Percentiles rank a stretch among this genome's conserved stretches.
phyloP scores from a whole-genome alignment of 2,113 vertebrate genomes.

The Microtus richardsoni region DNA sequence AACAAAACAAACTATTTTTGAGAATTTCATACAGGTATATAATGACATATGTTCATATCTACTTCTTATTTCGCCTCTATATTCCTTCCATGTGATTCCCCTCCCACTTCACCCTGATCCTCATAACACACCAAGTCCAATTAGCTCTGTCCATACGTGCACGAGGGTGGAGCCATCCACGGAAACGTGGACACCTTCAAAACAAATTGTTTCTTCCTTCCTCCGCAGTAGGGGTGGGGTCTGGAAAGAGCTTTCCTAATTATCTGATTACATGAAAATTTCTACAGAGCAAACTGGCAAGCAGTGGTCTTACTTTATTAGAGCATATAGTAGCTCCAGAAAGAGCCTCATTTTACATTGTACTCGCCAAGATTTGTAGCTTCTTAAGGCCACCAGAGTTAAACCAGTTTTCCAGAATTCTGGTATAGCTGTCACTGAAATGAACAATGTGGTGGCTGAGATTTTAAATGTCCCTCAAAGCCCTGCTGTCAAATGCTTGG shows the following conservation, averaged over 20 bases:
- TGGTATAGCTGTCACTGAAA: not conserved
- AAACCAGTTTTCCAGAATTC: not conserved
- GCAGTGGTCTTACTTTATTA: not conserved
- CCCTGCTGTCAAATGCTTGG: not conserved
- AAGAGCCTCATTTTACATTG: not conserved
- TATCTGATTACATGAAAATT: not conserved
- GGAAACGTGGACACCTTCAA: not conserved
- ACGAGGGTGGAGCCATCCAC: not conserved
- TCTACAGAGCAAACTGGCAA: not conserved
- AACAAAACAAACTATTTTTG: not conserved
- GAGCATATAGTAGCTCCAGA: not conserved
- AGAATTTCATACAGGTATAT: not conserved
- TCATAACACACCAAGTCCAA: not conserved
- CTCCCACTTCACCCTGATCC: not conserved
- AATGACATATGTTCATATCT: not conserved
- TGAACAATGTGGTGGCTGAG: not conserved
- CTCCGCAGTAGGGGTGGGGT: not conserved
- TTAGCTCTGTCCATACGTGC: not conserved
- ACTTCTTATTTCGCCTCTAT: not conserved
- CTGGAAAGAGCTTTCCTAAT: not conserved
- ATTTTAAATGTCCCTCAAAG: not conserved
- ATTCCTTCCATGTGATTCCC: no score
- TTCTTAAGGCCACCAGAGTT: not conserved
- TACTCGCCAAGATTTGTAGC: not conserved
- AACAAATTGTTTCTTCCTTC: not conserved